phyloP scores from a whole-genome alignment of 2,888 invertebrate species.

The Calameuta pallipes region DNA sequence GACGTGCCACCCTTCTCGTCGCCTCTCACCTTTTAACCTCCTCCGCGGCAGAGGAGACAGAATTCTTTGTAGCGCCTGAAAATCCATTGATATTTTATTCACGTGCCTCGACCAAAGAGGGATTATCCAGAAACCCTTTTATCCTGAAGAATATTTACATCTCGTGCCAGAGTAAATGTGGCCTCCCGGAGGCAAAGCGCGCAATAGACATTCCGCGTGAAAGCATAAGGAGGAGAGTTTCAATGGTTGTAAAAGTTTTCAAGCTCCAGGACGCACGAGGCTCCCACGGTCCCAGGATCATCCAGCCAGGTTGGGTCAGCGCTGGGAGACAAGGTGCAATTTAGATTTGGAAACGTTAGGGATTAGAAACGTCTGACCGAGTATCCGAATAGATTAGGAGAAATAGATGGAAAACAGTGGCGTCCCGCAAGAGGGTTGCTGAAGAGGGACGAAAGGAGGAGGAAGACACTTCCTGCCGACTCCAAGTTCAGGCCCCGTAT shows the following conservation, averaged over 20 bases:
- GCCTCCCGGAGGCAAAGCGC: not conserved
- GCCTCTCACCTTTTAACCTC: not conserved
- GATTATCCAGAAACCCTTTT: slow-evolving; percentile 8
- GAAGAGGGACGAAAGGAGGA: not conserved
- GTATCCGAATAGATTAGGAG: not conserved
- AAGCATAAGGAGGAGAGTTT: not conserved
- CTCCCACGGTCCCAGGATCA: not conserved
- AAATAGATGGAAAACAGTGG: not conserved
- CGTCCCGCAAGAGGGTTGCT: not conserved
- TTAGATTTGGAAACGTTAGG: not conserved
- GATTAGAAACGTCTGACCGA: not conserved
- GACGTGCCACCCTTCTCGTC: not conserved
- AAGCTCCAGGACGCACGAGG: not conserved
- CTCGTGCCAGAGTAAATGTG: not conserved
- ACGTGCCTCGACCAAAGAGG: not conserved
- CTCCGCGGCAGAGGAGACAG: not conserved
- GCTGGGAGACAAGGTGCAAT: not conserved
- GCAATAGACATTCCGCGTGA: not conserved
- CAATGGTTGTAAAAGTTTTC: not conserved
- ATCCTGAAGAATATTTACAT: not conserved
- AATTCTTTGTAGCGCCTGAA: not conserved
- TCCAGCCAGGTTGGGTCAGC: not conserved
- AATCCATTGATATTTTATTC: slow-evolving; percentile 2
- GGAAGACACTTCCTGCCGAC: not conserved
- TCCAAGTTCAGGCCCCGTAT: slow-evolving; percentile 30